phyloP scores from a whole-genome alignment of 2,797 vertebrate species.

The Microchirus variegatus region DNA sequence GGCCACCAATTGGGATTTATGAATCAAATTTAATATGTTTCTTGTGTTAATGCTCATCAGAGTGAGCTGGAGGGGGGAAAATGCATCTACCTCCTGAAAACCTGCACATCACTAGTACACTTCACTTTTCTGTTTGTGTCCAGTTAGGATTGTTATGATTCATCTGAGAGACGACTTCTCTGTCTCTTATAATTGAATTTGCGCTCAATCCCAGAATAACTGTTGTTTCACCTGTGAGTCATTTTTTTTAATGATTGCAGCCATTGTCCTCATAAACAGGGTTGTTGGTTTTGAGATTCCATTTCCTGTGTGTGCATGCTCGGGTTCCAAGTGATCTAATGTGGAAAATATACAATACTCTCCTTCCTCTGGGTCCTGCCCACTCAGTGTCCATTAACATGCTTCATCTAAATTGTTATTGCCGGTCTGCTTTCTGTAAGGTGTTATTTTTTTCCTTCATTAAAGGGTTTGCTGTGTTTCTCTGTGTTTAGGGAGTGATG shows the following conservation, averaged over 20 bases:
- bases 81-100: conserved; percentile 27
- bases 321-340: conserved; percentile 28
- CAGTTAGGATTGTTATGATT: conserved; percentile 55
- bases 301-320: background rate
- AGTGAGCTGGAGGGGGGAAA: conserved; percentile 24
- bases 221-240: conserved; percentile 7
- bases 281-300: conserved; percentile 24
- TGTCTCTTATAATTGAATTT: conserved; percentile 25
- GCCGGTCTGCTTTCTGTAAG: conserved; percentile 11
- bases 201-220: background rate
- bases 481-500: conserved; percentile 89
- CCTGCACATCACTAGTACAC: conserved; percentile 47
- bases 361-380: conserved; percentile 9
- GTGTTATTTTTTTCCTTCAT: conserved; percentile 15
- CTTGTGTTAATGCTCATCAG: conserved; percentile 60
- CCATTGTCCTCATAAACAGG: conserved; percentile 7
- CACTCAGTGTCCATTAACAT: conserved; percentile 29
- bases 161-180: conserved; percentile 27
- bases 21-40: conserved; percentile 67
- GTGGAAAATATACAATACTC: conserved; percentile 31
- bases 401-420: conserved; percentile 21
- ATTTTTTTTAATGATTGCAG: conserved; percentile 27
- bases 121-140: conserved; percentile 43
- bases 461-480: conserved; percentile 28
- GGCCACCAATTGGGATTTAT: conserved; percentile 60